Conservation (phyloP, 2,113 vertebrate genomes). For the Pterocles orientalis region DNA sequence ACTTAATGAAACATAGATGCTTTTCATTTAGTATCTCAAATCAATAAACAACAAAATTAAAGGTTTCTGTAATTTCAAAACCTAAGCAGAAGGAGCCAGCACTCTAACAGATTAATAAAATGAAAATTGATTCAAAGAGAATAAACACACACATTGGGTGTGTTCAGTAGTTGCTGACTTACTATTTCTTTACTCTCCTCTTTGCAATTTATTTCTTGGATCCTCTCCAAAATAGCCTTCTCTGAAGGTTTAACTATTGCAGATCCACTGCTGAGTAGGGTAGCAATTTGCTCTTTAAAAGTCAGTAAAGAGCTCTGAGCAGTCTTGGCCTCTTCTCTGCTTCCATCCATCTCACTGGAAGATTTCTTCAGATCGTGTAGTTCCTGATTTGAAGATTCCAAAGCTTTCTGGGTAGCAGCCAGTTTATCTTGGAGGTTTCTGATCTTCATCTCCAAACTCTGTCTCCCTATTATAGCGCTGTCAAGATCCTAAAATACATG, state of each 20-base stretch:
- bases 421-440: slow-evolving; percentile 77
- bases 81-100: background rate
- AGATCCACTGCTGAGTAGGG: slow-evolving; percentile 58
- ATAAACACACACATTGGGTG: background rate
- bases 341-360: slow-evolving; percentile 75
- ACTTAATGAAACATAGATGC: background rate
- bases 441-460: slow-evolving; percentile 77
- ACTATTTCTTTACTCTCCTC: slow-evolving; percentile 71
- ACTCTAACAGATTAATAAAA: background rate
- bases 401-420: slow-evolving; percentile 73
- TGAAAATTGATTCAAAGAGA: background rate
- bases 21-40: background rate
- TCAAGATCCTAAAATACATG: slow-evolving; percentile 80
- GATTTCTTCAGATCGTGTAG: slow-evolving; percentile 73
- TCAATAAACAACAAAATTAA: background rate
- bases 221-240: slow-evolving; percentile 74
- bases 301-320: slow-evolving; percentile 50
- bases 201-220: slow-evolving; percentile 71
- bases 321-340: slow-evolving; percentile 65
- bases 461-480: slow-evolving; percentile 56
- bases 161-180: slow-evolving; percentile 16
- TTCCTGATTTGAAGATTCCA: slow-evolving; percentile 74
- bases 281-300: slow-evolving; percentile 78
- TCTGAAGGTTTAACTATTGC: slow-evolving; percentile 49
- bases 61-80: background rate